Base-by-base conservation (phyloP, 2,888 invertebrate genomes). In the Charanyca ferruginea region DNA sequence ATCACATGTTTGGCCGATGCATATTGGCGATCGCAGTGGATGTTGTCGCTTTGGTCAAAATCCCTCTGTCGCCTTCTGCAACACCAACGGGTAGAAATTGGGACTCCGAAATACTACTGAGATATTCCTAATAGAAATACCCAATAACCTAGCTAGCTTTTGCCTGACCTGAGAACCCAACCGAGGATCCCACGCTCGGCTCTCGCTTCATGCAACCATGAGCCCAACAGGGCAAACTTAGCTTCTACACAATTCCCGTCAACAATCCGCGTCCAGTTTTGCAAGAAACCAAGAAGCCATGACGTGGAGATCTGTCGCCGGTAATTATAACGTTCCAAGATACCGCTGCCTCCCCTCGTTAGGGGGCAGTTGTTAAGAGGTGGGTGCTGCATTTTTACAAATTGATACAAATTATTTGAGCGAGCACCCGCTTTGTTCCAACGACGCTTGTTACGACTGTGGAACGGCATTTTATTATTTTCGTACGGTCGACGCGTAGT, bases 321-420 rank as follows among this genome's bases (percentile, higher is more conserved):
- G 91, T 93, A 93, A 93, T 94, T 90, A 93, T 92, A 87, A 90
- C 90, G 89, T 89, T 86, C 80, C 72, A 76, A 89, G 90, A 89
- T 89, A 88, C 77, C 74, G 74, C 69, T 51, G 63, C 76, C 80
- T 81, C 80, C 84, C 82, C 74, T 66, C 71, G 69, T 75, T 83
- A 81, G 82, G 83, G 83, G 82, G 84, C 82, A 77, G 85, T 81
- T 84, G 83, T 83, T 85, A 85, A 86, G 88, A 85, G 90, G 85
- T 83, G 86, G 90, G 89, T 74, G 93, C 87, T 94, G 95, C 95
- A 95, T 95, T 95, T 94, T 95, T 95, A 94, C 94, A 95, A 95
- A 95, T 95, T 95, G 95, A 95, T 95, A 95, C 95, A 95, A 95
- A 95, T 95, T 95, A 95, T 95, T 95, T 94, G 94, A 94, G 94